Evolutionary conservation across 2,113 vertebrate species (phyloP), one percentile per base, ranked within the genome.

Genomic region (Mohoua ochrocephala): DNA sequence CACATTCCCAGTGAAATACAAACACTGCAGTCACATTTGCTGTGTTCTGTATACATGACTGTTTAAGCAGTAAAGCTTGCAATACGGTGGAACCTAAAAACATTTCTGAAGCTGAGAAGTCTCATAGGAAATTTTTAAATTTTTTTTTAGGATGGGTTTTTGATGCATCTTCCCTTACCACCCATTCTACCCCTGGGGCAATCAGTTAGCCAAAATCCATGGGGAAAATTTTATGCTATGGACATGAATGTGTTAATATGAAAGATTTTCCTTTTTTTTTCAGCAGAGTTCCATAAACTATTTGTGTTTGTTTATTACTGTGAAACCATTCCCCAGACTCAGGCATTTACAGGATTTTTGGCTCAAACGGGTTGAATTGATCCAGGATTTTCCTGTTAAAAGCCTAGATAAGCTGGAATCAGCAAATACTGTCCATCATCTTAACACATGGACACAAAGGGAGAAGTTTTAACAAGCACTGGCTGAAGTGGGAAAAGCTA

Each of bases 401-500:
- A 89, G 45, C 91, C 95, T 88, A 95, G 92, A 89, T 97, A 94
- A 95, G 87, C 82, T 87, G 87, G 84, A 76, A 95, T 94, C 96
- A 92, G 93, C 94, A 97, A 97, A 97, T 91, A 79, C 42, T 89
- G 92, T 94, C 68, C 74, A 96, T 97, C 97, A 96, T 97, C 89
- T 97, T 96, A 97, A 86, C 92, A 95, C 93, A 96, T 82, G 93
- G 84, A 89, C 95, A 85, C 68, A 94, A 96, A 96, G 93, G 70
- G 75, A 97, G 84, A 97, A 91, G 53, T 96, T 96, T 94, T 89
- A 95, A 95, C 83, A 96, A 96, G 96, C 71, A 30, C 71, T 94
- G 76, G 93, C 71, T 84, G 89, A 95, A 87, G 64, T 80, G 87
- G 91, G 92, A 88, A 97, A 97, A 96, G 82, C 85, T 96, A 89